Percentiles rank a stretch among this genome's conserved stretches.
Conservation (phyloP, 1,140 invertebrate species). For the Lepidostoma basale region DNA sequence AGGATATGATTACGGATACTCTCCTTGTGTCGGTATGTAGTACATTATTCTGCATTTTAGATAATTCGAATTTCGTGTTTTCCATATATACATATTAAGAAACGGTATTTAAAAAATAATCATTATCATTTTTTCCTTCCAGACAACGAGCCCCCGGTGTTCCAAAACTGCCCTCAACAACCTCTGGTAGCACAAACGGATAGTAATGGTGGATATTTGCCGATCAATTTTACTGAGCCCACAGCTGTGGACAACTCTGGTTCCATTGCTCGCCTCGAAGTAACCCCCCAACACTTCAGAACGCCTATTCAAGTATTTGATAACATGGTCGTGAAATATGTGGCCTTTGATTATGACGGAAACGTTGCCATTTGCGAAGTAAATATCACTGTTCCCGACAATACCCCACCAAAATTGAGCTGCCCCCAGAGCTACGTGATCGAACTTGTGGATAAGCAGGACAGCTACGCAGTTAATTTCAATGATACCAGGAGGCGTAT, state of each 20-base stretch:
- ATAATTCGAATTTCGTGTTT: background rate
- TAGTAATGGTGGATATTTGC: constrained; percentile 81
- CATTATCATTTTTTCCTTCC: constrained; percentile 47
- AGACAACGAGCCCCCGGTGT: constrained; percentile 95
- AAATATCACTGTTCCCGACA: constrained; percentile 92
- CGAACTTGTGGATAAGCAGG: constrained; percentile 87
- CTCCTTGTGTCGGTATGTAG: constrained; percentile 81
- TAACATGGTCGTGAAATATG: constrained; percentile 92
- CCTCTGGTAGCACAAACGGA: constrained; percentile 90
- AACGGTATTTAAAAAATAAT: no score
- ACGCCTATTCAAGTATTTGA: constrained; percentile 89
- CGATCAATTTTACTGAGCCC: constrained; percentile 92
- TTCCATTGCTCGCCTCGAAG: constrained; percentile 88
- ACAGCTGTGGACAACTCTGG: constrained; percentile 93
- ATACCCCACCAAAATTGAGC: constrained; percentile 90
- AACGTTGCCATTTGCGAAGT: constrained; percentile 97
- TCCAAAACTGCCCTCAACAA: constrained; percentile 93
- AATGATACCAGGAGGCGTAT: constrained; percentile 87
- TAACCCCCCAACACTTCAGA: constrained; percentile 88
- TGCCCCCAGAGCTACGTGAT: constrained; percentile 96
- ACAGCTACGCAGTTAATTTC: constrained; percentile 89
- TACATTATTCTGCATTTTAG: background rate
- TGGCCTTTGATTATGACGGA: constrained; percentile 95
- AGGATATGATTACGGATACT: constrained; percentile 93
- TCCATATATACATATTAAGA: no score